Conservation (phyloP, 2,797 vertebrate species). For the Lerista edwardsae region DNA sequence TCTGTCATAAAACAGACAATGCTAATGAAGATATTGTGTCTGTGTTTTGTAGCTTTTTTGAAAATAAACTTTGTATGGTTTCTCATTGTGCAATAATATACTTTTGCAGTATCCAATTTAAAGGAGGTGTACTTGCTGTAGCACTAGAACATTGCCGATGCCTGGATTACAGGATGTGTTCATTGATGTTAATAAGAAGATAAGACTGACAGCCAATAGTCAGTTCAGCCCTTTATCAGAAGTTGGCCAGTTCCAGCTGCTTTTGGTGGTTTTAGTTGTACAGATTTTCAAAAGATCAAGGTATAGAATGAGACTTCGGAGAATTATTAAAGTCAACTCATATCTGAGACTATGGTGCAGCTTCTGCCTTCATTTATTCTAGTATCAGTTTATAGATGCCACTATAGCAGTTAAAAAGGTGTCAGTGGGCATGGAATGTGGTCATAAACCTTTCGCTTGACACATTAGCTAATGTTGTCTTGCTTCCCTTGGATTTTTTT, state of each 20-base stretch:
- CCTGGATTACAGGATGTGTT: neutral
- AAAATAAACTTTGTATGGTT: neutral
- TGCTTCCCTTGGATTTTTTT: constrained; percentile 12
- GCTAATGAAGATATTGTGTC: neutral
- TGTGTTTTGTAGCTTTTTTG: too few species aligned
- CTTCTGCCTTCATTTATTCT: neutral
- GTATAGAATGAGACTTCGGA: neutral
- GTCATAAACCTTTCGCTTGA: constrained; percentile 11
- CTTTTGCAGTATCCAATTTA: neutral
- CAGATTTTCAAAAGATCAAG: neutral
- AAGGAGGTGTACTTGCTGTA: neutral
- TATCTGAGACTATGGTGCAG: neutral
- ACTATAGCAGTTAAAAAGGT: neutral
- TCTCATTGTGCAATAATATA: neutral
- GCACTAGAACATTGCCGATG: neutral
- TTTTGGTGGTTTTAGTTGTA: neutral
- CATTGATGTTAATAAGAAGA: neutral
- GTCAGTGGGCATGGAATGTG: neutral
- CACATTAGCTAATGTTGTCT: constrained; percentile 1
- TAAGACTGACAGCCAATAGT: neutral
- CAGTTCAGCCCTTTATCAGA: neutral
- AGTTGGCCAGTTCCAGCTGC: neutral
- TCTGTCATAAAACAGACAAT: too few species aligned
- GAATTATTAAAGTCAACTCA: neutral
- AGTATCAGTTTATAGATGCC: neutral